These are phyloP conservation scores for Chouioia cunea DNA, from an alignment of 2,888 invertebrate genomes.

Conservation along the genomic window DNA sequence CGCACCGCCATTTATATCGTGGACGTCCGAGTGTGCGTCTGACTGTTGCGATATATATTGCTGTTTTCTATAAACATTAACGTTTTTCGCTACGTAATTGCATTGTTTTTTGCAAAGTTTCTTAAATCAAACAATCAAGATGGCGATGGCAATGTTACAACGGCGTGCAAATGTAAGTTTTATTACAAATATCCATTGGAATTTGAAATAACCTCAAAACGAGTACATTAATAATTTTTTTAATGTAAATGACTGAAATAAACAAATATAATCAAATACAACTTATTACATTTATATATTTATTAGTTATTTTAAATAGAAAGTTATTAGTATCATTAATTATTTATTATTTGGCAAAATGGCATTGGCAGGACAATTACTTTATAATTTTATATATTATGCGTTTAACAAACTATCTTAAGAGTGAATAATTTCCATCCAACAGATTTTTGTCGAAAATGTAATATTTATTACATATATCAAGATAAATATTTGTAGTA, in stretches of 20 bases:
- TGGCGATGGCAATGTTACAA: constrained; percentile 77
- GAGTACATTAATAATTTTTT: constrained; percentile 2
- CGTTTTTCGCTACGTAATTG: no score
- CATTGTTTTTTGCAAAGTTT: not conserved
- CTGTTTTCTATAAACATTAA: no score
- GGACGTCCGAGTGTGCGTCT: no score
- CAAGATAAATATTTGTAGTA: no score
- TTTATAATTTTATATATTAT: no score
- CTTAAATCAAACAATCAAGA: constrained; percentile 27
- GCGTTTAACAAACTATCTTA: no score
- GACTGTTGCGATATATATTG: no score
- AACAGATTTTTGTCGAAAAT: no score
- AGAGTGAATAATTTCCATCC: no score
- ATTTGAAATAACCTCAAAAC: constrained; percentile 1
- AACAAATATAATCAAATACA: not conserved
- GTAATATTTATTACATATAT: no score
- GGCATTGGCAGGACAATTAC: not conserved
- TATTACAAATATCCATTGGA: constrained; percentile 7
- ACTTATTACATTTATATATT: not conserved
- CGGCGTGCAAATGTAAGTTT: constrained; percentile 80
- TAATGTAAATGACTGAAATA: constrained; percentile 4
- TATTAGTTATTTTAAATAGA: not conserved
- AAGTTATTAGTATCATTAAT: not conserved
- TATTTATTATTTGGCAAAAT: not conserved
- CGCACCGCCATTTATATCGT: no score